phyloP scores from a whole-genome alignment of 2,888 invertebrate genomes.

The Pardosa pseudoannulata region DNA sequence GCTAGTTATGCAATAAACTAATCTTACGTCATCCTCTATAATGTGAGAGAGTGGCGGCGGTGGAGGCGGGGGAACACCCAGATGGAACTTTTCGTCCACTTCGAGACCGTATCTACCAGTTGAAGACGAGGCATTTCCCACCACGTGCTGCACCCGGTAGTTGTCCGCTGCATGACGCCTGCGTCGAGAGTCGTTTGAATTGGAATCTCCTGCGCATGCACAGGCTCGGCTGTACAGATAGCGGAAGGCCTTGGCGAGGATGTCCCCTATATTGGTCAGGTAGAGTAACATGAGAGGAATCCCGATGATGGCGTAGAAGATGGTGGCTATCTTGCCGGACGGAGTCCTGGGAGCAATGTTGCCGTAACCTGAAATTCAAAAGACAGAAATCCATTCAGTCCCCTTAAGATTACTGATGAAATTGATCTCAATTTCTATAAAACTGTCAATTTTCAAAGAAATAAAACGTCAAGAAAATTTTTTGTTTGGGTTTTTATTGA shows the following conservation, averaged over 20 bases:
- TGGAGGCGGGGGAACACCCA: conserved; percentile 85
- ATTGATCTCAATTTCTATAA: no score
- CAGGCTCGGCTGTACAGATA: conserved; percentile 74
- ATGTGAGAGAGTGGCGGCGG: conserved; percentile 86
- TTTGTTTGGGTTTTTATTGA: no score
- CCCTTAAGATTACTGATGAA: no score
- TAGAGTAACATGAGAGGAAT: conserved; percentile 92
- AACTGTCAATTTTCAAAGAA: no score
- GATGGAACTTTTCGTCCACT: conserved; percentile 66
- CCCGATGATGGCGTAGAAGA: conserved; percentile 88
- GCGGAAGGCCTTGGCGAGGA: conserved; percentile 79
- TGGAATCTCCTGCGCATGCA: conserved; percentile 80
- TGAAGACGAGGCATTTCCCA: conserved; percentile 72
- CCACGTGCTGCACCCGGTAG: conserved; percentile 73
- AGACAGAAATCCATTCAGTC: no score
- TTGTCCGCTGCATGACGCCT: conserved; percentile 54
- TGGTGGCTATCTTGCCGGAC: conserved; percentile 74
- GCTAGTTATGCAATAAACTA: no score
- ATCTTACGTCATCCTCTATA: conserved; percentile 52
- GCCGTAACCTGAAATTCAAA: conserved; percentile 74
- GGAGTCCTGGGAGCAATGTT: conserved; percentile 74
- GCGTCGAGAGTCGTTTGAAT: neutral
- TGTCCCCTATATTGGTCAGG: conserved; percentile 90
- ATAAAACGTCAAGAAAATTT: no score
- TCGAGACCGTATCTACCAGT: conserved; percentile 60